Percentiles rank a stretch among this genome's conserved stretches.
Evolutionary conservation across 2,888 invertebrate genomes (phyloP).

Genomic region (Tupiocoris notatus): DNA sequence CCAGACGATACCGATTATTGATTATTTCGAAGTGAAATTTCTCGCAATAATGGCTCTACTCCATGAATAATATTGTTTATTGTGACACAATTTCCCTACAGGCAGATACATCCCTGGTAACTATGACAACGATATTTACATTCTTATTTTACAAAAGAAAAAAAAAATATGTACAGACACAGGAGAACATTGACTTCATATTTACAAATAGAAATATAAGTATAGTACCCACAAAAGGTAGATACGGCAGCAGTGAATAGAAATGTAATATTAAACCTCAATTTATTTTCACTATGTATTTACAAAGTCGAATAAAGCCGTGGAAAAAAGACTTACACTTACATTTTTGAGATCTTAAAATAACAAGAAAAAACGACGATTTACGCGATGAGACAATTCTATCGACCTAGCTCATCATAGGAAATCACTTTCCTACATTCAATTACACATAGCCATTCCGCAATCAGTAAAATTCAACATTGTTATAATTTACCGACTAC

Average conservation of each 20-base stretch:
- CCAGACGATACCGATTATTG: not conserved
- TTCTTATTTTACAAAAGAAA: not conserved
- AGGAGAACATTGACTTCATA: not conserved
- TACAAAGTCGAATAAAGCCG: too few species aligned
- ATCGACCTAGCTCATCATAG: too few species aligned
- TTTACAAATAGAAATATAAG: not conserved
- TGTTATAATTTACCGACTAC: too few species aligned
- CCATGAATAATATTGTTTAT: not conserved
- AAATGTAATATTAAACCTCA: not conserved
- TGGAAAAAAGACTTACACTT: not conserved
- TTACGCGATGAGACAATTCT: not conserved
- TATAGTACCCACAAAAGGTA: not conserved
- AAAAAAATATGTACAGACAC: not conserved
- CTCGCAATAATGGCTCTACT: not conserved
- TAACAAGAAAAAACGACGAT: not conserved
- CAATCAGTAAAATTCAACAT: too few species aligned
- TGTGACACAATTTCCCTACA: not conserved
- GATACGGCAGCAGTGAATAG: not conserved
- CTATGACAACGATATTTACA: conserved; percentile 21
- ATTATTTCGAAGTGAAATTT: not conserved
- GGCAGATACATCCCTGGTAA: conserved; percentile 11
- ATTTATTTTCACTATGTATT: too few species aligned
- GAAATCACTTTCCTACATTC: not conserved
- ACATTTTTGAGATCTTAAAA: not conserved
- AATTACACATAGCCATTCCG: too few species aligned